Base-by-base conservation (phyloP, 2,113 vertebrate genomes). In the Protobothrops flavoviridis region DNA sequence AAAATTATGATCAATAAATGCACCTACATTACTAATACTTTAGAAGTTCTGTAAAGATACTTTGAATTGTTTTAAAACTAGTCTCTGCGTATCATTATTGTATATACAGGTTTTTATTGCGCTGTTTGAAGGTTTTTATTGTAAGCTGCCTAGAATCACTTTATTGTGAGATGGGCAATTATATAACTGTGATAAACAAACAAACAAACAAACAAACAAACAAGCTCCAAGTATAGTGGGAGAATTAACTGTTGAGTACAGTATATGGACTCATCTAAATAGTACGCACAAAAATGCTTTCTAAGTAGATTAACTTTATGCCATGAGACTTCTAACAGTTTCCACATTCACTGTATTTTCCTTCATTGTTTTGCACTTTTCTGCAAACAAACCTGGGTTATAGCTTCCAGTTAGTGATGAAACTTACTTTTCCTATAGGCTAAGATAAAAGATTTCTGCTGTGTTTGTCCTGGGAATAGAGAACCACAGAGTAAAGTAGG, bases 391-490 rank as follows among this genome's bases (percentile, higher is more conserved):
- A 94, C 43, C 85, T 90, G n/a, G 11, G 15, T 94, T 29, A 5
- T 74, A 91, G 94, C 94, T 94, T 89, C 87, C 6, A 55, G 23
- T 91, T 96, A 91, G 93, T 92, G 88, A 94, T 87, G 90, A 93
- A 81, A 39, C 64, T 56, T 93, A 92, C 55, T 90, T 96, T 94
- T 85, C 94, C 52, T 8, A 91, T 91, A 94, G 93, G 92, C 85
- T 64, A 94, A 96, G 93, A 95, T 95, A 85, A 96, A 96, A 96
- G 85, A 94, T 88, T 96, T 94, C 64, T 96, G 24, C 88, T 59
- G 91, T 61, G 59, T 57, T 92, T 94, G 90, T 96, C 85, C 88
- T 96, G 94, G 91, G 93, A 96, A 95, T 81, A 94, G 93, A 94
- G 48, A 52, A 33, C 91, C 81, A 95, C 53, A 94, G 94, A 57